Evolutionary conservation across 1,140 invertebrate genomes (phyloP).

Genomic region (Holcopasites calliopsidis): DNA sequence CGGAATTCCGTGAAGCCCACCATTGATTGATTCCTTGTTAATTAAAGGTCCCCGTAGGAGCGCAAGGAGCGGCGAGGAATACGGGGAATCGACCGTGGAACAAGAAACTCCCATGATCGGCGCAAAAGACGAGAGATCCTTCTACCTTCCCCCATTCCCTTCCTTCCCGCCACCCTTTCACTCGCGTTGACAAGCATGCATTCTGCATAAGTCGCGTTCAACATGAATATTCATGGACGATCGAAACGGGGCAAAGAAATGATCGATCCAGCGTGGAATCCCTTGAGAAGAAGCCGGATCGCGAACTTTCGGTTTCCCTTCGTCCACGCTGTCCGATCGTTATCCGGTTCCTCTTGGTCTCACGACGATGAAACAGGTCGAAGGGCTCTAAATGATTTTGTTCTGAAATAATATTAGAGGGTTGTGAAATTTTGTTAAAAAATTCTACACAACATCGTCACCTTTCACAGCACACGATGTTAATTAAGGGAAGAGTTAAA

Average conservation of each 20-base stretch:
- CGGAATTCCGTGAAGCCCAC: slow-evolving; percentile 50
- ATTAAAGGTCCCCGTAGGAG: slow-evolving; percentile 68
- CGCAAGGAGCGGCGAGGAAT: slow-evolving; percentile 51
- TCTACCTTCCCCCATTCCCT: background rate
- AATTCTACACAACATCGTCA: too few relatives aligned
- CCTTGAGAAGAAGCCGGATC: slow-evolving; percentile 65
- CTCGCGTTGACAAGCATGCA: slow-evolving; percentile 6
- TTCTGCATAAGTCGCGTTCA: slow-evolving; percentile 66
- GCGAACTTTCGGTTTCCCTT: slow-evolving; percentile 61
- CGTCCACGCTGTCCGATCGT: slow-evolving; percentile 8
- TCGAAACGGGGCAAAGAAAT: slow-evolving; percentile 29
- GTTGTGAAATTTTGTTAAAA: too few relatives aligned
- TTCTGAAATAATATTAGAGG: too few relatives aligned
- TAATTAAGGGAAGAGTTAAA: background rate
- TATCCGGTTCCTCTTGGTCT: slow-evolving; percentile 13
- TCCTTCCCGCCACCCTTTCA: background rate
- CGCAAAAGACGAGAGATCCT: slow-evolving; percentile 65
- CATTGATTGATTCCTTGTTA: slow-evolving; percentile 75
- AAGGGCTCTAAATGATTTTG: too few relatives aligned
- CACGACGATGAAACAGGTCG: too few relatives aligned
- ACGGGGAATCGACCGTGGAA: slow-evolving; percentile 64
- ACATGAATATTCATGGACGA: slow-evolving; percentile 73
- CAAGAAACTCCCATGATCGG: slow-evolving; percentile 63
- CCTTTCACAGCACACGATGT: too few relatives aligned
- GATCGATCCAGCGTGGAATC: slow-evolving; percentile 38